Evolutionary conservation across 1,140 invertebrate species (phyloP), one percentile per base, ranked within the genome.

Genomic region (Agraylea sexmaculata): DNA sequence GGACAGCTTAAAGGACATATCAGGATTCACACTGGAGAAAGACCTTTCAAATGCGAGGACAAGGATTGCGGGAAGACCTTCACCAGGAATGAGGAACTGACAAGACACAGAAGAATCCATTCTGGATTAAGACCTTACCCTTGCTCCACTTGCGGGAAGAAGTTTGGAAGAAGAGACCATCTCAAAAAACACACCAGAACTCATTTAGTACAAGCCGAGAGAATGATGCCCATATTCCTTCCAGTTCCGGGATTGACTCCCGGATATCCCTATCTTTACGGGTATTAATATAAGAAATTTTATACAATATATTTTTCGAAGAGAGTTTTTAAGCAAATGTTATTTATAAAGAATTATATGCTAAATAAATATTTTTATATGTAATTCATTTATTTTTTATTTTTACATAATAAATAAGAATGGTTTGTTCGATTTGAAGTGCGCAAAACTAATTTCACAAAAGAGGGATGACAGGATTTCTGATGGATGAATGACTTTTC

Each of bases 41-140:
- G 86, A 31, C 88, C 88, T 0, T 92, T 82, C 58, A 79, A 80
- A 48, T 94, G 89, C 56, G 83, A 89, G 30, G 73, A 78, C 19
- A 74, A 79, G 29, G 75, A 76, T 30, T 94, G 90, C 53, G 83
- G 80, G 0, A 92, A 92, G 58, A 80, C 80, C 0, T 95, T 95
- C 53, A 91, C 89, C 0, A 71, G 89, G 43, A 95, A 94, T 59
- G 89, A 94, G 61, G 89, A 95, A 56, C 60, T 94, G 27, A 93
- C 89, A 0, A 70, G 89, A 16, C 90, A 95, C 60, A 83, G 85
- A 49, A 70, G 87, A 38, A 95, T 94, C 35, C 90, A 95, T 58
- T 83, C 83, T 0, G 85, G 84, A 1, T 59, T 85, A 0, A 69
- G 84, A 6, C 87, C 87, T 0, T 89, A 80, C 55, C 70, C 77